Base-by-base conservation (phyloP, 2,888 invertebrate species). In the Micoletzkya japonica region DNA sequence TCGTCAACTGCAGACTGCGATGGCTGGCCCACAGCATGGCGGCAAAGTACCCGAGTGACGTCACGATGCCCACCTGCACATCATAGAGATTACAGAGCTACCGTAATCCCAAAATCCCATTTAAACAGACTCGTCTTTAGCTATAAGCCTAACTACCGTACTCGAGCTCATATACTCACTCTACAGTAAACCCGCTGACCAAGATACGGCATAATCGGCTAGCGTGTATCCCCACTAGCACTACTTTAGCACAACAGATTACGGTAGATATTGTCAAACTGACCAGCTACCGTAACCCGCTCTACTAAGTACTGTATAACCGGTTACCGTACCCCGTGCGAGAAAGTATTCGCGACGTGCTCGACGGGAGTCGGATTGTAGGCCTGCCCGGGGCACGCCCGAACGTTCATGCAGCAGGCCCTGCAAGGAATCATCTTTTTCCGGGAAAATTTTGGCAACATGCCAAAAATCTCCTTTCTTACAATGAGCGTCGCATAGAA, bases 331-430 rank as follows among this genome's bases (percentile, higher is more conserved):
- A 54, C 78, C 60, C 75, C 84, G 70, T 84, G 84, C 0, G 81
- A 77, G 28, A 80, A 32, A 4, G 77, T 79, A 72, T 84, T 84
- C 1, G 84, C 84, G 14, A 78, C 57, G 68, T 84, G 84, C 59
- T 84, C 84, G 56, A 77, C 72, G 26, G 72, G 72, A 24, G 84
- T 83, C 28, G 84, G 84, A 70, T 84, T 81, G 71, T 84, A 84
- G 20, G 80, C 73, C 70, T 78, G 77, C 39, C 81, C 81, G 34
- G 73, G 72, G 4, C 70, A 73, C n/a, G 83, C 79, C 20, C 81
- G 68, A 59, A 74, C 74, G 70, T 81, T 81, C 75, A 82, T 83
- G 72, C 80, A 84, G 32, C 64, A 64, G 26, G 52, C 36, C 64
- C 64, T 64, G 54, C 26, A 64, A 49, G 2, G 20, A 24, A n/a